phyloP scores from a whole-genome alignment of 2,888 invertebrate species.

The Aphodius granarius region DNA sequence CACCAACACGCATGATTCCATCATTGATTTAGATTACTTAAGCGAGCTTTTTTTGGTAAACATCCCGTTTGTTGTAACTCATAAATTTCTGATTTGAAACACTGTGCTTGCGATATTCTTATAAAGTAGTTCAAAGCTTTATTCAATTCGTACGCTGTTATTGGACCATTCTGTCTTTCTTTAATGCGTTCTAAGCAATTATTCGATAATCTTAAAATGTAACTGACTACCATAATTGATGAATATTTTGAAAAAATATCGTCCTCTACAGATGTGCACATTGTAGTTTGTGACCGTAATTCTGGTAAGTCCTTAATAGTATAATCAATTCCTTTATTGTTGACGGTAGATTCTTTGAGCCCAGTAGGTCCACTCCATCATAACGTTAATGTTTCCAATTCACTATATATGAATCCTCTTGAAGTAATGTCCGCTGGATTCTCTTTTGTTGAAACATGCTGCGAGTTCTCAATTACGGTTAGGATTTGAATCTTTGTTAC shows the following conservation, averaged over 20 bases:
- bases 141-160: neutral
- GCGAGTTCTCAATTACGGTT: neutral
- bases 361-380: neutral
- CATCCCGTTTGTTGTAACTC: neutral
- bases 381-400: neutral
- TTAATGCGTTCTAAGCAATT: neutral
- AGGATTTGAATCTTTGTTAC: neutral
- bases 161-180: neutral
- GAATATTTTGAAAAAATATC: neutral
- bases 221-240: neutral
- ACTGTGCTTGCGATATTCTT: neutral
- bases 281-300: neutral
- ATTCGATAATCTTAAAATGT: neutral
- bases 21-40: neutral
- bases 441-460: neutral
- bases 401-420: neutral
- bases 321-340: neutral
- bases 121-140: neutral
- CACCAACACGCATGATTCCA: slow-evolving; percentile 1
- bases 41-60: neutral
- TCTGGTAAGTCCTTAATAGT: neutral
- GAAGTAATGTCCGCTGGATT: slow-evolving; percentile 1
- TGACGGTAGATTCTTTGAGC: neutral
- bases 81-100: slow-evolving; percentile 1
- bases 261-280: neutral